Evolutionary conservation across 2,797 vertebrate species (phyloP).

Genomic region (Sebastes minor): DNA sequence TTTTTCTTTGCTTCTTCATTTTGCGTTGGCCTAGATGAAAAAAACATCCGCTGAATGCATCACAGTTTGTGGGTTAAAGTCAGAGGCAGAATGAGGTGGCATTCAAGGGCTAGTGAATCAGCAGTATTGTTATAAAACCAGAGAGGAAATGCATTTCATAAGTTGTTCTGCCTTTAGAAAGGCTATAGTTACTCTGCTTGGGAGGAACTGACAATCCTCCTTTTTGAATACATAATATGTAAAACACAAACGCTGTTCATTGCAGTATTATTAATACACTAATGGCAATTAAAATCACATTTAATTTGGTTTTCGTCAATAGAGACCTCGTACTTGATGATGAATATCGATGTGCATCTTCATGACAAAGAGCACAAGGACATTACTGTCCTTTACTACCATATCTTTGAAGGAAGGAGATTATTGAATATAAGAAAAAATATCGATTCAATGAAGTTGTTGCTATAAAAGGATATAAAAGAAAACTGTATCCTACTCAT

Average conservation of each 20-base stretch:
- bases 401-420: background rate
- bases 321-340: background rate
- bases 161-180: background rate
- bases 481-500: background rate
- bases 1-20: slow-evolving; percentile 2
- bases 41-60: slow-evolving; percentile 18
- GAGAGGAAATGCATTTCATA: slow-evolving; percentile 5
- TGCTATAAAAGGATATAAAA: background rate
- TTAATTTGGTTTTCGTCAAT: background rate
- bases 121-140: slow-evolving; percentile 44
- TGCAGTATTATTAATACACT: background rate
- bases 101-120: slow-evolving; percentile 45
- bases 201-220: background rate
- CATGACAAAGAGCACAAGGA: background rate
- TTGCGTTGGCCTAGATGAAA: background rate
- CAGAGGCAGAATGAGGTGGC: slow-evolving; percentile 43
- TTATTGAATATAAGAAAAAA: background rate
- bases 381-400: background rate
- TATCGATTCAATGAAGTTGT: background rate
- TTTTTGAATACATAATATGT: background rate
- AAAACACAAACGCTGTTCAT: background rate
- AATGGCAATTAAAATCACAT: background rate
- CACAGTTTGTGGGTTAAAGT: slow-evolving; percentile 41
- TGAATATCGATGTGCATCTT: background rate
- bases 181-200: background rate